Base-by-base conservation (phyloP, 1,140 invertebrate genomes). In the Phymastichus coffea region DNA sequence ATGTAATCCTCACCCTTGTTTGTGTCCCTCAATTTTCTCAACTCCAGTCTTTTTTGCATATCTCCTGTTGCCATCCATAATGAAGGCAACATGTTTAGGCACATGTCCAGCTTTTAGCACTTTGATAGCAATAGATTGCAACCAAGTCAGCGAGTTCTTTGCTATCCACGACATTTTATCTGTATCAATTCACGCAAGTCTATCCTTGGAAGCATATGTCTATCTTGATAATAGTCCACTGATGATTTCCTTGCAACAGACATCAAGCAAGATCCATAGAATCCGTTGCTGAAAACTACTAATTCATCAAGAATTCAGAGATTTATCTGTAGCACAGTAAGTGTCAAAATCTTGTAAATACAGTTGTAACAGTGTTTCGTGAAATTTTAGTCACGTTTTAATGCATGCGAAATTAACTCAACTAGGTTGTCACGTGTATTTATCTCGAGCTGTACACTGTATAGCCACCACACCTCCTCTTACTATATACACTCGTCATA, bases 21-120 rank as follows among this genome's bases (percentile, higher is more conserved):
- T 79, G 81, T 99, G 98, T 0, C 98, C 98, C 66, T 92, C 84
- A 25, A 86, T 77, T 71, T 88, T 90, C 26, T 87, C 79, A 1
- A 95, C 82, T 17, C 90, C 84, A 35, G 87, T 84, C 74, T 94
- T 94, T 58, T 83, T 87, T 1, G 98, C 98, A 83, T 88, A 99
- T 65, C 98, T 82, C 58, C 98, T 84, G 80, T 99, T 99, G 17
- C 98, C 98, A 82, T 99, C 98, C 95, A 99, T 98, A 53, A 99
- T 98, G 73, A 99, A 89, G 1, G 95, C 96, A 53, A 99, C 82
- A 81, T 99, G 97, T 66, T 86, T 84, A 1, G 97, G 97, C 61
- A 99, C 81, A 19, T 85, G 80, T 6, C 95, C 95, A 59, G 85
- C 85, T 76, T 87, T 91, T 41, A 98, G 72, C 26, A 95, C 76